Evolutionary conservation across 2,797 vertebrate genomes (phyloP).

Genomic region (Tenualosa ilisha): DNA sequence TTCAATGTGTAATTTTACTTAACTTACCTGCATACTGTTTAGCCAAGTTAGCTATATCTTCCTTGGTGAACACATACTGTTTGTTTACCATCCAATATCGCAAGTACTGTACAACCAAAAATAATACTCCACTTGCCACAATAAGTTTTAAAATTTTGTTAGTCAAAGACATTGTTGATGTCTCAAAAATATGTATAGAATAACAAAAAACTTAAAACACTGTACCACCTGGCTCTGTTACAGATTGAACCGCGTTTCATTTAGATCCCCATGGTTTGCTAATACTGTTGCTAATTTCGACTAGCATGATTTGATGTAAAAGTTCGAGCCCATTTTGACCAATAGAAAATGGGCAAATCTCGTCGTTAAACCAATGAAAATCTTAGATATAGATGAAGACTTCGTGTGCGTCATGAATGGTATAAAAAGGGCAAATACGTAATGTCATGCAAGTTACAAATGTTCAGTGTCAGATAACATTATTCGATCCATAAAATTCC

Average conservation of each 20-base stretch:
- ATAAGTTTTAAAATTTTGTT: constrained; percentile 56
- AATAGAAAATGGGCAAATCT: constrained; percentile 31
- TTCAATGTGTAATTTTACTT: constrained; percentile 37
- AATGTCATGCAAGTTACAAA: not conserved
- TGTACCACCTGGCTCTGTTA: not conserved
- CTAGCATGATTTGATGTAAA: constrained; percentile 25
- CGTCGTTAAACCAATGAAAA: constrained; percentile 41
- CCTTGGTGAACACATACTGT: constrained; percentile 82
- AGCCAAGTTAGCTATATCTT: constrained; percentile 86
- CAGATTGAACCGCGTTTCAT: constrained; percentile 33
- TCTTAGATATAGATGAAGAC: not conserved
- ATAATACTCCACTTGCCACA: constrained; percentile 61
- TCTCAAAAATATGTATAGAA: not conserved
- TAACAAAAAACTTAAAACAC: not conserved
- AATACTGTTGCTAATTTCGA: not conserved
- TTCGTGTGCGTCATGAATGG: not conserved
- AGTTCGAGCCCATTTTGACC: constrained; percentile 26
- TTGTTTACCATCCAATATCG: constrained; percentile 81
- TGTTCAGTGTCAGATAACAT: not conserved
- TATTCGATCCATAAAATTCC: not conserved
- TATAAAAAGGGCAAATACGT: constrained; percentile 22
- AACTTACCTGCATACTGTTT: constrained; percentile 89
- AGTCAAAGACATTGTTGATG: constrained; percentile 50
- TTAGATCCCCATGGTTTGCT: constrained; percentile 34
- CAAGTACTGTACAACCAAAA: constrained; percentile 70